These are phyloP conservation scores for Chauna torquata DNA, from an alignment of 2,113 vertebrate genomes.

Conservation along the genomic window DNA sequence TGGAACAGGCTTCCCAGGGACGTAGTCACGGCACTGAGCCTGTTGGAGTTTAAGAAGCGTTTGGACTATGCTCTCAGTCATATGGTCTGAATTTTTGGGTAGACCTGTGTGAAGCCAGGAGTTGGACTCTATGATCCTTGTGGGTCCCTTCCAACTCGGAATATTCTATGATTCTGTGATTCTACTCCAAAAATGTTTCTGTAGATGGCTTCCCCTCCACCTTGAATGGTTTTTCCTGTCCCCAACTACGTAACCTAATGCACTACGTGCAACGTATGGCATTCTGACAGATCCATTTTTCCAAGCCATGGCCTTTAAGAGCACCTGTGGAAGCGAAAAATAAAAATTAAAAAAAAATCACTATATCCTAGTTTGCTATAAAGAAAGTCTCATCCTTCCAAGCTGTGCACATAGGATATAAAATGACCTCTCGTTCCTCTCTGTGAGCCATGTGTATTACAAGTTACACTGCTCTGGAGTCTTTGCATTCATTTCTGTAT, in stretches of 20 bases:
- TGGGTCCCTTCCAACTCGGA: no score
- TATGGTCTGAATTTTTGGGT: no score
- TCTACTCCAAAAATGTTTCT: background rate
- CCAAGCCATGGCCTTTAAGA: background rate
- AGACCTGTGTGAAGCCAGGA: no score
- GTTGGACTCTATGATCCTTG: no score
- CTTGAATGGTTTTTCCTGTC: background rate
- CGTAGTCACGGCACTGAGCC: no score
- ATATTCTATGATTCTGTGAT: no score
- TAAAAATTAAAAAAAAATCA: background rate
- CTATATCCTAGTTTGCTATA: background rate
- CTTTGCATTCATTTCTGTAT: background rate
- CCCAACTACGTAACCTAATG: background rate
- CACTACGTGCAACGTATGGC: background rate
- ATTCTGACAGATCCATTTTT: background rate
- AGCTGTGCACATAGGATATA: background rate
- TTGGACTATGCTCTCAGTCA: no score
- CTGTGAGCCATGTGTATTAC: background rate
- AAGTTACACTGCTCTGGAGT: background rate
- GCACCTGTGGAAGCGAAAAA: background rate
- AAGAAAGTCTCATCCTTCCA: background rate
- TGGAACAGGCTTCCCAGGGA: no score
- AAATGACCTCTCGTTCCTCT: background rate
- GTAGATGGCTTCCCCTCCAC: background rate
- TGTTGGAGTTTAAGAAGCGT: no score